phyloP scores from a whole-genome alignment of 2,888 invertebrate genomes.

The Orthosia gothica region DNA sequence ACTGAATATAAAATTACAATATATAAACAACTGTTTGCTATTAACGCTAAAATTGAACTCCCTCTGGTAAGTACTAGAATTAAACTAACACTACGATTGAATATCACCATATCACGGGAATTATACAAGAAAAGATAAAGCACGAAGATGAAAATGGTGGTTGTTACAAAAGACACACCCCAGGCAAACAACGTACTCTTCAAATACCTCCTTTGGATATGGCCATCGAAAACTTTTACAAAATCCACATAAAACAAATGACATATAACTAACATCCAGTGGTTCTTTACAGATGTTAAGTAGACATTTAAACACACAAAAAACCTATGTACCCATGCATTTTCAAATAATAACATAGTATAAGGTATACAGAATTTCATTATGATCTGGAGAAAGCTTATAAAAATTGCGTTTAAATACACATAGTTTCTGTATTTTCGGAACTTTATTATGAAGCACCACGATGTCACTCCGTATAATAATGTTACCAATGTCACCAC shows the following conservation, averaged over 20 bases:
- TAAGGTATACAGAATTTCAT: neutral
- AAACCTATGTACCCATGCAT: neutral
- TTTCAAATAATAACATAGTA: neutral
- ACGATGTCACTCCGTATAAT: slow-evolving; percentile 4
- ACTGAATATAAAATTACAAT: slow-evolving; percentile 9
- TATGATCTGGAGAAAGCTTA: neutral
- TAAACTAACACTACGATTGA: neutral
- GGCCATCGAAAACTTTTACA: neutral
- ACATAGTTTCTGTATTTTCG: neutral
- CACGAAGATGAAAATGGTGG: accelerated
- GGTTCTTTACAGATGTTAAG: slow-evolving; percentile 5
- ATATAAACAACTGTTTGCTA: slow-evolving; percentile 4
- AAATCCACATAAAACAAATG: slow-evolving; percentile 23
- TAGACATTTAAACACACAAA: neutral
- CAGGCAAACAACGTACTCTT: slow-evolving; percentile 1
- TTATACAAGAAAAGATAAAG: neutral
- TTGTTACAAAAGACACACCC: slow-evolving; percentile 6
- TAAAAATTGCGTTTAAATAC: slow-evolving; percentile 4
- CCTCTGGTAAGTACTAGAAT: neutral
- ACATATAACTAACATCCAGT: slow-evolving; percentile 12
- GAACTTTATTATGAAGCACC: slow-evolving; percentile 6
- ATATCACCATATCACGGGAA: too few relatives aligned
- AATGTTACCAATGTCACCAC: neutral
- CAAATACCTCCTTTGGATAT: slow-evolving; percentile 3
- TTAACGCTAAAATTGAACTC: neutral